A percentile compares a stretch with the other conserved stretches of the same genome.
These are phyloP conservation scores for Axea sp. DNA, from an alignment of 2,888 invertebrate species.

Conservation along the genomic window DNA sequence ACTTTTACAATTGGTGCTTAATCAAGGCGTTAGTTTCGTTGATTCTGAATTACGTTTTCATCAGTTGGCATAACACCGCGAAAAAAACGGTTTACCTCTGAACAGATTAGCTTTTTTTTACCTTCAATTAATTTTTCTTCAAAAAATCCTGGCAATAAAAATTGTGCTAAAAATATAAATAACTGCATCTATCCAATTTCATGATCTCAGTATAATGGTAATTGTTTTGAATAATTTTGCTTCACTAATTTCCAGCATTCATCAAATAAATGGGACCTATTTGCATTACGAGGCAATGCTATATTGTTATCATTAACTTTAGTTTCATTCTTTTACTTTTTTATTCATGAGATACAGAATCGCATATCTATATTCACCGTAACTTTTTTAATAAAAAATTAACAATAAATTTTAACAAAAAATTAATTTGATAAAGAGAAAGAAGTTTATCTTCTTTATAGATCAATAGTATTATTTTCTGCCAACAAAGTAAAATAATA, in stretches of 20 bases:
- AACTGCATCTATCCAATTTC: slow-evolving; percentile 5
- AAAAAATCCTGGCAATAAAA: background rate
- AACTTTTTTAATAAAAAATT: too few species aligned
- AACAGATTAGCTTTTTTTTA: background rate
- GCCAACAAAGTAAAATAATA: slow-evolving; percentile 12
- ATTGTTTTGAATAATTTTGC: slow-evolving; percentile 24
- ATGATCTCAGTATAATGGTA: too few species aligned
- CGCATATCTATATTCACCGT: slow-evolving; percentile 18
- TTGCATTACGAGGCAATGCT: slow-evolving; percentile 38
- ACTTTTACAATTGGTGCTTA: slow-evolving; percentile 22
- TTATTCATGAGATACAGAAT: slow-evolving; percentile 27
- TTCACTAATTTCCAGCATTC: slow-evolving; percentile 29
- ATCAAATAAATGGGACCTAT: slow-evolving; percentile 34
- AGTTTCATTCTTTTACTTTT: slow-evolving; percentile 38
- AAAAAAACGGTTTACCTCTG: slow-evolving; percentile 8
- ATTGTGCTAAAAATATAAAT: slow-evolving; percentile 15
- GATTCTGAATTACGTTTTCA: slow-evolving; percentile 32
- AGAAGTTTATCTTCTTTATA: slow-evolving; percentile 21
- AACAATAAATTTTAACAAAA: too few species aligned
- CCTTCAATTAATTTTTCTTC: too few species aligned
- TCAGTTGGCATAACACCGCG: slow-evolving; percentile 23
- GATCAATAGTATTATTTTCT: slow-evolving; percentile 6
- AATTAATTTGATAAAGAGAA: slow-evolving; percentile 30
- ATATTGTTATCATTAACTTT: slow-evolving; percentile 50
- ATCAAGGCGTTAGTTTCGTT: slow-evolving; percentile 58